phyloP scores from a whole-genome alignment of 2,888 invertebrate species.

The Desoria tigrina region DNA sequence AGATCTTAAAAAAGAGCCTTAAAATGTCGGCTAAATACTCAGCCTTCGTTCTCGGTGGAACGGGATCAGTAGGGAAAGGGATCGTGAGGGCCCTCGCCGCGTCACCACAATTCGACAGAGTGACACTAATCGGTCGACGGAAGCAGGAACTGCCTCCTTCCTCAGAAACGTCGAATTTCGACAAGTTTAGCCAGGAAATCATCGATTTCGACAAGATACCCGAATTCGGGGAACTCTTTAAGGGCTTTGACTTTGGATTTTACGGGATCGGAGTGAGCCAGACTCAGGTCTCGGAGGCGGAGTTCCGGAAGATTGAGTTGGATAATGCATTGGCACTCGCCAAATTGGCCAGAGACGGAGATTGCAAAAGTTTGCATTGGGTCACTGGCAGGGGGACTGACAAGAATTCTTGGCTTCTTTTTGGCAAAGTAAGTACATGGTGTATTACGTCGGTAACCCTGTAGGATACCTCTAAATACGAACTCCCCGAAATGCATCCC shows the following conservation, averaged over 20 bases:
- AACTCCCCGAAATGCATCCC: too few relatives aligned
- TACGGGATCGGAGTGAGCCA: conserved; percentile 54
- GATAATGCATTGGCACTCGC: conserved; percentile 14
- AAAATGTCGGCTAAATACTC: too few relatives aligned
- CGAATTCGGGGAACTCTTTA: conserved; percentile 57
- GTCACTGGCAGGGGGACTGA: conserved; percentile 57
- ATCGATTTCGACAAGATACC: conserved; percentile 61
- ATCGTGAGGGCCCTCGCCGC: conserved; percentile 57
- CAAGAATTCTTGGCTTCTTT: conserved; percentile 56
- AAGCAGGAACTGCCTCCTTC: conserved; percentile 53
- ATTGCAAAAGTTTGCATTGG: conserved; percentile 2
- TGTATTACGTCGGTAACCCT: neutral
- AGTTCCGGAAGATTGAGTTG: conserved; percentile 5
- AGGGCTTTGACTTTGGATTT: conserved; percentile 55
- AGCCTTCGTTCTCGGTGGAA: conserved; percentile 60
- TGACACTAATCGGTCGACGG: conserved; percentile 58
- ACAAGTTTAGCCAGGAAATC: conserved; percentile 57
- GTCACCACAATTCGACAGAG: conserved; percentile 55
- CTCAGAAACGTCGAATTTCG: neutral
- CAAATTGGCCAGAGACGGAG: neutral
- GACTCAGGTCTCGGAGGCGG: neutral
- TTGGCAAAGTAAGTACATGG: too few relatives aligned
- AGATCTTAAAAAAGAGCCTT: too few relatives aligned
- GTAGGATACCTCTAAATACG: neutral
- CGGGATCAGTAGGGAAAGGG: conserved; percentile 60